Evolutionary conservation across 2,113 vertebrate genomes (phyloP).

Genomic region (Nycticebus coucang): DNA sequence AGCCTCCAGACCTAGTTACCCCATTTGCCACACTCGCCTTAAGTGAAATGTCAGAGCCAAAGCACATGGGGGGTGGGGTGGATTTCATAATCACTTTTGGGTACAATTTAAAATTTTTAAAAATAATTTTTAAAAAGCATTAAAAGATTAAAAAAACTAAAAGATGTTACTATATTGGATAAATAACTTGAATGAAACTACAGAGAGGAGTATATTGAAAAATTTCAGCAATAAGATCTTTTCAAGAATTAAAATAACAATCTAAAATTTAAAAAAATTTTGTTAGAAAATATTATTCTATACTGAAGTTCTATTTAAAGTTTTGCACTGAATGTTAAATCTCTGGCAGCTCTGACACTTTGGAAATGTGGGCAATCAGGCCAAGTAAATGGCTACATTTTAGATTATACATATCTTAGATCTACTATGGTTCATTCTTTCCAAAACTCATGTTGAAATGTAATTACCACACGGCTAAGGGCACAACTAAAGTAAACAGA

Average conservation of each 20-base stretch:
- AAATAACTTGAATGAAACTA: slow-evolving; percentile 21
- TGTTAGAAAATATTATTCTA: slow-evolving; percentile 66
- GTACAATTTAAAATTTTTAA: neutral
- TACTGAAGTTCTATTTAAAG: slow-evolving; percentile 77
- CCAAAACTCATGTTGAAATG: neutral
- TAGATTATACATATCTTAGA: neutral
- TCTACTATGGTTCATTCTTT: neutral
- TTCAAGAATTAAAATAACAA: slow-evolving; percentile 9
- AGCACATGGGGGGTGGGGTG: neutral
- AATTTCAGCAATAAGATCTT: neutral
- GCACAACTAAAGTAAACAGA: too few species aligned
- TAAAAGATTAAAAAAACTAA: neutral
- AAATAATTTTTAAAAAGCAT: neutral
- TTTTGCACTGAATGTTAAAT: neutral
- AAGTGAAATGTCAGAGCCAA: neutral
- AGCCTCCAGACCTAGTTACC: neutral
- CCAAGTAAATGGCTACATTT: neutral
- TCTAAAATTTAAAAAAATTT: neutral
- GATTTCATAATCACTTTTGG: neutral
- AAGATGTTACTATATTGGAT: neutral
- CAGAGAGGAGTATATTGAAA: neutral
- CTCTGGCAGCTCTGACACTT: neutral
- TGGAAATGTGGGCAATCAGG: neutral
- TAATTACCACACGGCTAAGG: neutral
- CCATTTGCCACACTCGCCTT: neutral